phyloP scores from a whole-genome alignment of 2,888 invertebrate species.

The Dolichomitus sp. region DNA sequence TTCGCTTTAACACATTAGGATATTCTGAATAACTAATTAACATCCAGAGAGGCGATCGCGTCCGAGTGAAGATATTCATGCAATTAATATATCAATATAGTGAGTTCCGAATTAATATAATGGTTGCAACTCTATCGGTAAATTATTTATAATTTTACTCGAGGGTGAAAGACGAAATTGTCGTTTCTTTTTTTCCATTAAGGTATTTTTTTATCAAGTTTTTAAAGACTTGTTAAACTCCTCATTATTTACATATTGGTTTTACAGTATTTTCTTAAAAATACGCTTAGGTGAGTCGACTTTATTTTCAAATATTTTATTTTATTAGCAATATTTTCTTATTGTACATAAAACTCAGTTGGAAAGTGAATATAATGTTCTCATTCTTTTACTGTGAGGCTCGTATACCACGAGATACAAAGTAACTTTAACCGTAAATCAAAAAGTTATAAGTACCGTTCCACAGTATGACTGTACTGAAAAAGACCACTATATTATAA shows the following conservation, averaged over 20 bases:
- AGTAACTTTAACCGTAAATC: neutral
- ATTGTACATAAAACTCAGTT: neutral
- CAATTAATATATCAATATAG: no score
- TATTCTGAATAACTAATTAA: no score
- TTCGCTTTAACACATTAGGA: no score
- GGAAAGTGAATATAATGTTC: neutral
- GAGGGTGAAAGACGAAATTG: neutral
- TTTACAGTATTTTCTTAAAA: neutral
- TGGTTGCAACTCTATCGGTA: neutral
- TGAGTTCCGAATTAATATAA: no score
- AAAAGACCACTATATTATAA: neutral
- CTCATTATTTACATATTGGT: neutral
- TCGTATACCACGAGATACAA: neutral
- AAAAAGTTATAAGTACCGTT: neutral
- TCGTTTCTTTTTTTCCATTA: neutral
- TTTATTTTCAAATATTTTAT: neutral
- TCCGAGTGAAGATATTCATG: no score
- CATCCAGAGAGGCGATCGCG: no score
- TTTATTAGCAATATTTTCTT: neutral
- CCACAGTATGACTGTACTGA: neutral
- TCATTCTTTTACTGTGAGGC: neutral
- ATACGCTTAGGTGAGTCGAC: neutral
- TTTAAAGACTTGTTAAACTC: neutral
- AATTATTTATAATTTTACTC: constrained; percentile 1
- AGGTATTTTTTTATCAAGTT: neutral